Evolutionary conservation across 2,113 vertebrate genomes (phyloP), one percentile per base, ranked within the genome.

Genomic region (Pleuronectes platessa): DNA sequence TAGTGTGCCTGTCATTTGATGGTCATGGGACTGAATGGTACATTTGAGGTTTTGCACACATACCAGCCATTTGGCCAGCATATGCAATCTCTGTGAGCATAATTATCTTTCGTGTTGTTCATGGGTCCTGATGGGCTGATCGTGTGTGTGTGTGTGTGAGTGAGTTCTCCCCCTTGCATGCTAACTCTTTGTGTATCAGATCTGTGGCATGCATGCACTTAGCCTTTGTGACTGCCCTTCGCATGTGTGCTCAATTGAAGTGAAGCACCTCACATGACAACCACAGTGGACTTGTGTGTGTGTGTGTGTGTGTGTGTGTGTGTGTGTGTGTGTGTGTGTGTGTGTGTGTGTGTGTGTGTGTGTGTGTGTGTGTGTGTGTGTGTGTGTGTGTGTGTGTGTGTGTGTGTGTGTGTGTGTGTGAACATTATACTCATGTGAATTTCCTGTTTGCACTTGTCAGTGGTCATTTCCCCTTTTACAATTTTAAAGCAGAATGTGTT

Each of bases 21-120:
- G 20, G 17, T 76, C 64, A 78, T 73, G 66, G 54, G 53, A 42
- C 73, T 71, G 53, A 82, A 45, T 24, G 20, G 55, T 64, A 40
- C 54, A 63, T 76, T 64, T 71, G 49, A 84, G 61, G 79, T 69
- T 80, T 74, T 68, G 23, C 66, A 45, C 68, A 75, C 59, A 37
- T 21, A 56, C 54, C 61, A 83, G 64, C 56, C 76, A 61, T 79
- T 78, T 76, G 79, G 62, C 37, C 61, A n/a, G 53, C 74, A 68
- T 49, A 80, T 68, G 61, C 23, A 2, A 78, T 66, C 58, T 35
- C 35, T 69, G 8, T 9, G 3, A 67, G 26, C 51, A 53, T 76
- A 77, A 62, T 65, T 68, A 68, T 76, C 73, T 62, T 55, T 62
- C 55, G 2, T 65, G 59, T 31, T 35, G 21, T 68, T 71, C 1